Base-by-base conservation (phyloP, 2,888 invertebrate species). In the Acleris emargana region DNA sequence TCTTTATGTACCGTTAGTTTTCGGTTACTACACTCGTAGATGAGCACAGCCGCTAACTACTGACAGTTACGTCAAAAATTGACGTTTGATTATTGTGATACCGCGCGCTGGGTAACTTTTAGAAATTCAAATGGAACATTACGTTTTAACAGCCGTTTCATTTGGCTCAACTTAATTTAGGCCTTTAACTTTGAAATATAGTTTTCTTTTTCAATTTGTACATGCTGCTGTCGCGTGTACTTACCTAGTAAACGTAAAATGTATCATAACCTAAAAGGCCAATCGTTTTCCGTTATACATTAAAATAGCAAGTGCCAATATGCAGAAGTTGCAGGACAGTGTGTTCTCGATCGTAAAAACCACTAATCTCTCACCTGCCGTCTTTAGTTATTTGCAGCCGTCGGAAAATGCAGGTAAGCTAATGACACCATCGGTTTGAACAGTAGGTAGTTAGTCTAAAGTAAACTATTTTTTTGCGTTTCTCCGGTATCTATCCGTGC, bases 321-420 rank as follows among this genome's bases (percentile, higher is more conserved):
- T 91, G 91, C 88, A 91, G 75, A 91, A 87, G 70, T 75, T 91
- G 69, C 91, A 92, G 74, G 91, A 92, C 70, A 91, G 90, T 77
- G 87, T 89, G 25, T 92, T 92, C 80, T 86, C 89, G 55, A 87
- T 92, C 47, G 74, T 88, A 32, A 92, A 91, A 81, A 89, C 90
- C 32, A 88, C 87, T 43, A 89, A 84, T 77, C 82, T 92, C 51
- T 90, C 92, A 17, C 83, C 89, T 47, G 87, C 91, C n/a, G 91
- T 92, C 57, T 92, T 91, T 73, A 91, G 81, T 84, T 91, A 85
- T 70, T 78, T 92, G 47, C 91, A 91, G 74, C 92, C 91, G 22
- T 81, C 84, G 0, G 88, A 91, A 68, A 86, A 89, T 68, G 72
- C 83, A 71, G 91, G 91, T 92, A 79, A 69, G 64, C 45, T 43